A percentile compares a stretch with the other conserved stretches of the same genome.
Conservation (phyloP, 2,113 vertebrate genomes). For the Perca flavescens region DNA sequence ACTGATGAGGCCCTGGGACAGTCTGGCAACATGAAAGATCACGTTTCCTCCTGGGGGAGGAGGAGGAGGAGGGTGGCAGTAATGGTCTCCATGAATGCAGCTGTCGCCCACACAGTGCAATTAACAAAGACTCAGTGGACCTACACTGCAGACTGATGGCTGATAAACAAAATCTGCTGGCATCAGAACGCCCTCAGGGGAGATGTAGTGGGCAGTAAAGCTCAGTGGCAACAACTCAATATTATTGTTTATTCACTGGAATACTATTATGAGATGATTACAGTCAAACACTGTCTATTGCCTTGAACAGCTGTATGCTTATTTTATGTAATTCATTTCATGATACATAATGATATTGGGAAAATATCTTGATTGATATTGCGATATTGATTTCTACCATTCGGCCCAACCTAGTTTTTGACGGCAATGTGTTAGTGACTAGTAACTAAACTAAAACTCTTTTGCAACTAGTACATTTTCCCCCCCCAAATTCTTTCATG, state of each 20-base stretch:
- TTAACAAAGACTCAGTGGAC: conserved; percentile 67
- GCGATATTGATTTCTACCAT: background rate
- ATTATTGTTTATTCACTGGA: conserved; percentile 1
- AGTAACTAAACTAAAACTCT: background rate
- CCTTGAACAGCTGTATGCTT: background rate
- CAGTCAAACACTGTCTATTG: background rate
- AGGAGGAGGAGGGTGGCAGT: conserved; percentile 36
- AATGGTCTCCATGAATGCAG: conserved; percentile 61
- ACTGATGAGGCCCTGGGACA: conserved; percentile 33
- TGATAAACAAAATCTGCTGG: conserved; percentile 1
- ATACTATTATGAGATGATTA: background rate
- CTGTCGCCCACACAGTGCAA: conserved; percentile 54
- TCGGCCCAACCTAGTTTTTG: background rate
- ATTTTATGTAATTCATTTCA: background rate
- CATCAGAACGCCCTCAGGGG: conserved; percentile 10
- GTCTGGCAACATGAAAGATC: conserved; percentile 56
- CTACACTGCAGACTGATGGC: conserved; percentile 36
- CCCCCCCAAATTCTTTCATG: background rate
- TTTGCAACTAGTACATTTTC: background rate
- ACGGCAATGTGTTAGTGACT: background rate
- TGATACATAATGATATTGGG: background rate
- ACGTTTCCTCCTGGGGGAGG: conserved; percentile 49
- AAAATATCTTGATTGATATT: background rate
- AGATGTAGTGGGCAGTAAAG: conserved; percentile 8
- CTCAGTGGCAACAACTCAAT: conserved; percentile 4